Conservation (phyloP, 2,797 vertebrate genomes). For the Danio aesculapii region DNA sequence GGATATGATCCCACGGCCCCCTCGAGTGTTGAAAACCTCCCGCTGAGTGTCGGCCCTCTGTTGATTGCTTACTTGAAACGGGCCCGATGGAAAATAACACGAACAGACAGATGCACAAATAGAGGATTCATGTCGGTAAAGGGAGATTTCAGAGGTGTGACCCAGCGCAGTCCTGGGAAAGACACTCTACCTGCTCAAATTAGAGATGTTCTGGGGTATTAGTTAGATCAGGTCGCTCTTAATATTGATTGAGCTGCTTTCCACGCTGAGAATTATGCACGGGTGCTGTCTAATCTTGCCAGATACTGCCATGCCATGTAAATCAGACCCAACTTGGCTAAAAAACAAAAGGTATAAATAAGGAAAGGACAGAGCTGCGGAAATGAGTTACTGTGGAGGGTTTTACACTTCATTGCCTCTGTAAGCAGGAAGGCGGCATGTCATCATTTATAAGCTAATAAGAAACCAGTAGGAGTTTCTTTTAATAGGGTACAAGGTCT, state of each 20-base stretch:
- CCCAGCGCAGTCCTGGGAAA: constrained; percentile 9
- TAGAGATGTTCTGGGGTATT: not conserved
- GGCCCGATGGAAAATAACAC: constrained; percentile 47
- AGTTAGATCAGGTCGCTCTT: constrained; percentile 31
- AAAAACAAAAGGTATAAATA: constrained; percentile 12
- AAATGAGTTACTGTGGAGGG: constrained; percentile 61
- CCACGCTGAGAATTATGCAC: constrained; percentile 9
- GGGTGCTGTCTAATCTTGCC: not conserved
- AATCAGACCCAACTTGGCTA: constrained; percentile 1
- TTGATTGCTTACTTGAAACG: constrained; percentile 46
- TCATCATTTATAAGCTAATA: constrained; percentile 33
- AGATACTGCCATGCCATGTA: not conserved
- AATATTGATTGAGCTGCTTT: constrained; percentile 22
- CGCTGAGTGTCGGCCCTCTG: constrained; percentile 39
- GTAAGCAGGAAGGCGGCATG: constrained; percentile 58
- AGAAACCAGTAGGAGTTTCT: not conserved
- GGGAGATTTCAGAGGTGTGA: constrained; percentile 25
- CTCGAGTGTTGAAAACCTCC: constrained; percentile 34
- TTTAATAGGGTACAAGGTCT: not conserved
- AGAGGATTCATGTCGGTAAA: constrained; percentile 34
- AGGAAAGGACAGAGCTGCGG: constrained; percentile 41
- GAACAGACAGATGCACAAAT: constrained; percentile 49
- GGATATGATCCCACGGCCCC: constrained; percentile 4
- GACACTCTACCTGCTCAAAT: not conserved
- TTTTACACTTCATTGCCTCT: constrained; percentile 69